Conservation (phyloP, 2,797 vertebrate species). For the Peromyscus eremicus region DNA sequence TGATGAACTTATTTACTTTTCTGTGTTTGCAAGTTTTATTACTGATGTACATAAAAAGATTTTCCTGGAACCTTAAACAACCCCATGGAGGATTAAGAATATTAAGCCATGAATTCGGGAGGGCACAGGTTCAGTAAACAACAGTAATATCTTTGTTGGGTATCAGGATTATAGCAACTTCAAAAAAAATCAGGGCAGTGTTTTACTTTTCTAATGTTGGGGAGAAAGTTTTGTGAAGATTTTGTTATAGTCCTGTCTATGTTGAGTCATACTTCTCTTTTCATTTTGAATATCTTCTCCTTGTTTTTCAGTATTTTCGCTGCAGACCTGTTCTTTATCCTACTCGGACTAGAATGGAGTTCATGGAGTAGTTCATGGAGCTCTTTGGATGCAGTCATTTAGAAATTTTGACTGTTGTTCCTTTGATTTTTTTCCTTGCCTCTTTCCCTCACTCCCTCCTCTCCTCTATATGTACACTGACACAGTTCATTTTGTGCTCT, state of each 20-base stretch:
- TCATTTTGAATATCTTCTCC: conserved; percentile 16
- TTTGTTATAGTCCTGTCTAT: conserved; percentile 19
- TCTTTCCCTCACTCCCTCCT: not conserved
- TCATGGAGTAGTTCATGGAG: not conserved
- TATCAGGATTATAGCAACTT: not conserved
- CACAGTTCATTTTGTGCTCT: not conserved
- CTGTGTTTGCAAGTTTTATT: not conserved
- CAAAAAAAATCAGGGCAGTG: not conserved
- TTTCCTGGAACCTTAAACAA: not conserved
- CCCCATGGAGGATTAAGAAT: not conserved
- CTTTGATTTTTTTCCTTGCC: not conserved
- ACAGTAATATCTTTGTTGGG: not conserved
- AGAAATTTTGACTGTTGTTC: not conserved
- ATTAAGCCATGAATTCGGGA: not conserved
- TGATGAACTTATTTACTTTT: not conserved
- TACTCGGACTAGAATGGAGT: not conserved
- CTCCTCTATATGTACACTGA: not conserved
- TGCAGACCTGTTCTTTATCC: not conserved
- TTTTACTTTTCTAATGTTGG: not conserved
- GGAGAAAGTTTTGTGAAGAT: not conserved
- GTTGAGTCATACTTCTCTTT: not conserved
- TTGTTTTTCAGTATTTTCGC: conserved; percentile 3
- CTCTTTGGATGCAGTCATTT: conserved; percentile 10
- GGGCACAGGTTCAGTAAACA: not conserved
- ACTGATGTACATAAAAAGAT: not conserved